Conservation (phyloP, 1,140 invertebrate genomes). For the Drosophila simulans region DNA sequence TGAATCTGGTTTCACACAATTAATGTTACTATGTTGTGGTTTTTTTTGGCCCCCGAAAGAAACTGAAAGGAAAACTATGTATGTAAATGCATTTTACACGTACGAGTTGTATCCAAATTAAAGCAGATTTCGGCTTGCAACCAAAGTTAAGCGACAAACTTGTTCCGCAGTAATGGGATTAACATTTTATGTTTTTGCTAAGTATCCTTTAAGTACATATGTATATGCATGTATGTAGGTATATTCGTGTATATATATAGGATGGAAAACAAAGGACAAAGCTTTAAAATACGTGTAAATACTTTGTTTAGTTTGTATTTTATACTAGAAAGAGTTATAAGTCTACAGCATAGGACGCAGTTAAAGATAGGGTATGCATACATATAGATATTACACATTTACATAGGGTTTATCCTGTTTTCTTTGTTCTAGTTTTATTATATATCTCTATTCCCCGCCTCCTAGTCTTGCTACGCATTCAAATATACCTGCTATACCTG, state of each 20-base stretch:
- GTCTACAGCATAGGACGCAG: slow-evolving; percentile 56
- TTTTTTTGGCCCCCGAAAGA: slow-evolving; percentile 78
- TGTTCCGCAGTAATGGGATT: slow-evolving; percentile 31
- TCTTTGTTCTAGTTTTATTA: slow-evolving; percentile 30
- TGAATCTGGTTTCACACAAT: slow-evolving; percentile 13
- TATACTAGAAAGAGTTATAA: slow-evolving; percentile 58
- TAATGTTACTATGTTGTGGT: slow-evolving; percentile 43
- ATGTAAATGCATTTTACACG: slow-evolving; percentile 69
- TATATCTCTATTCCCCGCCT: slow-evolving; percentile 8
- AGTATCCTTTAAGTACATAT: slow-evolving; percentile 39
- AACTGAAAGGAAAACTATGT: slow-evolving; percentile 68
- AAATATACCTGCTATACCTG: slow-evolving; percentile 50
- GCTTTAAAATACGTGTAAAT: slow-evolving; percentile 56
- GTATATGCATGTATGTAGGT: slow-evolving; percentile 32
- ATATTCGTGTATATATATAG: slow-evolving; percentile 25
- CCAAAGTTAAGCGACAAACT: slow-evolving; percentile 42
- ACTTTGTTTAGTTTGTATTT: slow-evolving; percentile 48
- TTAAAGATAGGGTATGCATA: slow-evolving; percentile 52
- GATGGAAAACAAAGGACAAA: slow-evolving; percentile 49
- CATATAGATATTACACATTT: slow-evolving; percentile 74
- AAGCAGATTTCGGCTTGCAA: slow-evolving; percentile 39
- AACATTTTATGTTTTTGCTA: slow-evolving; percentile 57
- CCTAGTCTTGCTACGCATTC: slow-evolving; percentile 36
- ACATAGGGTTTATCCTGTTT: slow-evolving; percentile 49
- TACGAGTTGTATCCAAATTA: slow-evolving; percentile 32